Conservation (phyloP, 2,113 vertebrate genomes). For the Stegostoma tigrinum region DNA sequence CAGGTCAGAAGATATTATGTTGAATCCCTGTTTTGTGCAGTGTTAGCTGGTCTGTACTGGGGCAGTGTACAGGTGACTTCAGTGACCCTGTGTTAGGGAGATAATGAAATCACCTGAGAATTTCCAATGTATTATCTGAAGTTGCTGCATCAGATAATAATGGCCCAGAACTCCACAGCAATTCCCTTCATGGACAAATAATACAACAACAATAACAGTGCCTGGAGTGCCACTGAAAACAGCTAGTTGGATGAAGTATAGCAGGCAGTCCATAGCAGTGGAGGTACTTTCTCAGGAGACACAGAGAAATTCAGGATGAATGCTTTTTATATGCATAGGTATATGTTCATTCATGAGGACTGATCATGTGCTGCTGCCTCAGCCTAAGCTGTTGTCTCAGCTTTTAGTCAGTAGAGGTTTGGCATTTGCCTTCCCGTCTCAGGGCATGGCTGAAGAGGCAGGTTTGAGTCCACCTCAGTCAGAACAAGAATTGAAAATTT, state of each 20-base stretch:
- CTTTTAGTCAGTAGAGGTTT: too few species aligned
- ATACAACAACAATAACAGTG: background rate
- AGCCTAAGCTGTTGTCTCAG: too few species aligned
- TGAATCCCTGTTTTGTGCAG: background rate
- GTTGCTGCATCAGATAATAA: background rate
- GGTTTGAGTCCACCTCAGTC: too few species aligned
- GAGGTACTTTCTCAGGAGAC: background rate
- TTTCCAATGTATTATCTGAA: background rate
- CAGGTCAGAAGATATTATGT: background rate
- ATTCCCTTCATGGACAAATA: background rate
- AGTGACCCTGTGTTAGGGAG: background rate
- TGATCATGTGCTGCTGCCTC: too few species aligned
- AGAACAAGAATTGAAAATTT: too few species aligned
- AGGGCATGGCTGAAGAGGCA: too few species aligned
- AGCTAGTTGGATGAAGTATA: background rate
- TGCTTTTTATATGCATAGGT: background rate
- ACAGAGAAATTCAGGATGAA: background rate
- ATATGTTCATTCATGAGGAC: too few species aligned
- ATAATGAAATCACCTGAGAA: background rate
- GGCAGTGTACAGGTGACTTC: background rate
- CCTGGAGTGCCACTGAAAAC: background rate
- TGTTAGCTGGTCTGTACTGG: background rate
- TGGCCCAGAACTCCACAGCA: background rate
- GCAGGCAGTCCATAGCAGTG: background rate
- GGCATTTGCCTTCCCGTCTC: too few species aligned